Evolutionary conservation across 2,113 vertebrate genomes (phyloP).

Genomic region (Microtus richardsoni): DNA sequence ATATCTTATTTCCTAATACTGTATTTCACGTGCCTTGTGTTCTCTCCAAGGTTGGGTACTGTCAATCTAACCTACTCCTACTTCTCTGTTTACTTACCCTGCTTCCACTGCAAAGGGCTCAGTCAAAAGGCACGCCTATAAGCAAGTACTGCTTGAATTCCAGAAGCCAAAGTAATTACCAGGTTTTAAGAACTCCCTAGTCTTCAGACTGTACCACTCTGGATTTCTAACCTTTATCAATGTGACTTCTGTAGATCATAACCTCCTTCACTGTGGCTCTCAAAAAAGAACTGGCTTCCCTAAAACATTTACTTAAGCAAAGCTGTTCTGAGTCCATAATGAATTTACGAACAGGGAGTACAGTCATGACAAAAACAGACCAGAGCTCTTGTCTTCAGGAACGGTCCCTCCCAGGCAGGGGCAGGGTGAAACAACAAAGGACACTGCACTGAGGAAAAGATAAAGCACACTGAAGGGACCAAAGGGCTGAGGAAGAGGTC

Average conservation of each 20-base stretch:
- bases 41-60: background rate
- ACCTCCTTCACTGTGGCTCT: background rate
- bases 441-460: background rate
- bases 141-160: background rate
- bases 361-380: background rate
- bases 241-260: background rate
- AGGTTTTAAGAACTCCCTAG: background rate
- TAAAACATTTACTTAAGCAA: constrained; percentile 4
- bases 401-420: background rate
- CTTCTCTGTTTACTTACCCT: background rate
- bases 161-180: background rate
- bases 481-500: background rate
- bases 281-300: background rate
- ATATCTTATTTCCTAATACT: background rate
- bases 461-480: background rate
- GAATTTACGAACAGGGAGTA: background rate
- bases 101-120: background rate
- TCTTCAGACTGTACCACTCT: background rate
- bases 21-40: background rate
- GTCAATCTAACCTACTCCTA: background rate
- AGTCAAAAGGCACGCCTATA: background rate
- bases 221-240: background rate
- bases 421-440: background rate
- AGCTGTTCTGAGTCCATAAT: background rate
- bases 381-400: background rate